Conservation (phyloP, 35 echinoderm and acorn worm genomes). For the Anneissia japonica region DNA sequence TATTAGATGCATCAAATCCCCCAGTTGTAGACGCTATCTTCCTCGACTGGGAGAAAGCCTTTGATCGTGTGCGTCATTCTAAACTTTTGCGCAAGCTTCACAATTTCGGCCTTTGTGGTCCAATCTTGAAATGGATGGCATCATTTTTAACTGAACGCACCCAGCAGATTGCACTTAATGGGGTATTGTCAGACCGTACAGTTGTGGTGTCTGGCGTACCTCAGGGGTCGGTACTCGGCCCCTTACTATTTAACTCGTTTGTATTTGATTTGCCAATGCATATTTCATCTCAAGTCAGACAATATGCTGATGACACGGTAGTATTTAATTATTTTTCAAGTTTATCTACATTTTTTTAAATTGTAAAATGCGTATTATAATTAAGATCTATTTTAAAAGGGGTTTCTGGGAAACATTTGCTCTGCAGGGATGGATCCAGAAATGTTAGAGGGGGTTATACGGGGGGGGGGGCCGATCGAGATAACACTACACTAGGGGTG, state of each 20-base stretch:
- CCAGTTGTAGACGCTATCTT: constrained; percentile 23
- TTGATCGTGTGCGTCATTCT: constrained; percentile 35
- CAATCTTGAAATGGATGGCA: constrained; percentile 36
- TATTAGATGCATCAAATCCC: constrained; percentile 24
- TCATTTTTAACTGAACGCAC: constrained; percentile 24
- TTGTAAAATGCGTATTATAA: too few relatives aligned
- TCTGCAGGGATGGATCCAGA: too few relatives aligned
- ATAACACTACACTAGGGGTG: too few relatives aligned
- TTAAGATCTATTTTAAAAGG: too few relatives aligned
- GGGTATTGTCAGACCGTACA: background rate
- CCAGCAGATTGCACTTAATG: constrained; percentile 44
- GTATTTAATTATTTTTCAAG: too few relatives aligned
- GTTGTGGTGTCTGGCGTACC: constrained; percentile 46
- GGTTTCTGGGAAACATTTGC: too few relatives aligned
- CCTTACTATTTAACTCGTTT: constrained; percentile 46
- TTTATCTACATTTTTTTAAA: too few relatives aligned
- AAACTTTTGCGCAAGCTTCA: constrained; percentile 23
- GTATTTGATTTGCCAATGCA: constrained; percentile 39
- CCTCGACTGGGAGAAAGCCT: constrained; percentile 64
- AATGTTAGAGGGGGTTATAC: too few relatives aligned
- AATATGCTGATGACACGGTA: background rate
- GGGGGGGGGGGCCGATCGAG: too few relatives aligned
- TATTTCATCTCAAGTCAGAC: background rate
- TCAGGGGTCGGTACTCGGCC: constrained; percentile 66
- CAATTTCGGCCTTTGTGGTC: constrained; percentile 33